phyloP scores from a whole-genome alignment of 2,888 invertebrate genomes.

The Tenthredo livida region DNA sequence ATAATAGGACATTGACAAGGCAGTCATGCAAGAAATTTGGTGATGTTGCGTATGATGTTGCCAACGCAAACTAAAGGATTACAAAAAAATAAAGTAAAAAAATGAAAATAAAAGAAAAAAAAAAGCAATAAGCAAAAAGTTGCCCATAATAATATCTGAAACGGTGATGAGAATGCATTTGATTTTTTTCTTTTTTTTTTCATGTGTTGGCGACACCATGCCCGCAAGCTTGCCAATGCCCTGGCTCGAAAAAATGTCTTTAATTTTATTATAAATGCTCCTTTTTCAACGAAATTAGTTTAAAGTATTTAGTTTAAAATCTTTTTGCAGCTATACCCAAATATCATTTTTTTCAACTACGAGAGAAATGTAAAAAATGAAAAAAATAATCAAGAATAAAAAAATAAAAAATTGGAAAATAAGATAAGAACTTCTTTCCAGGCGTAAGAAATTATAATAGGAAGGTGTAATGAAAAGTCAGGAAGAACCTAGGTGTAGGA shows the following conservation, averaged over 20 bases:
- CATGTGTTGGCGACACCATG: constrained; percentile 78
- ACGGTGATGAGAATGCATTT: constrained; percentile 41
- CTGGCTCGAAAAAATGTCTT: constrained; percentile 83
- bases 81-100: constrained; percentile 47
- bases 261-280: constrained; percentile 70
- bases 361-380: constrained; percentile 42
- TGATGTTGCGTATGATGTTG: constrained; percentile 77
- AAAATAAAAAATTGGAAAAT: constrained; percentile 29
- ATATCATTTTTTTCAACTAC: constrained; percentile 51
- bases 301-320: constrained; percentile 66
- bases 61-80: constrained; percentile 70
- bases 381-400: constrained; percentile 39
- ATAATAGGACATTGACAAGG: constrained; percentile 78
- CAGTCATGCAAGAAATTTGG: constrained; percentile 77
- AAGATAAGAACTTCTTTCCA: constrained; percentile 45
- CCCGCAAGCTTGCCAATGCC: constrained; percentile 89
- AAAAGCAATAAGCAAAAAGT: constrained; percentile 7
- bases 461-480: constrained; percentile 20
- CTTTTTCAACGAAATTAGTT: constrained; percentile 70
- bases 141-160: constrained; percentile 47
- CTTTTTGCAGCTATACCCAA: constrained; percentile 77
- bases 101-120: constrained; percentile 25
- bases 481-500: constrained; percentile 35
- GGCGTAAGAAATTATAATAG: constrained; percentile 22
- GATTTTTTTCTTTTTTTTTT: constrained; percentile 10